A percentile compares a stretch with the other conserved stretches of the same genome.
Conservation (phyloP, 2,797 vertebrate species). For the Eremophila alpestris region DNA sequence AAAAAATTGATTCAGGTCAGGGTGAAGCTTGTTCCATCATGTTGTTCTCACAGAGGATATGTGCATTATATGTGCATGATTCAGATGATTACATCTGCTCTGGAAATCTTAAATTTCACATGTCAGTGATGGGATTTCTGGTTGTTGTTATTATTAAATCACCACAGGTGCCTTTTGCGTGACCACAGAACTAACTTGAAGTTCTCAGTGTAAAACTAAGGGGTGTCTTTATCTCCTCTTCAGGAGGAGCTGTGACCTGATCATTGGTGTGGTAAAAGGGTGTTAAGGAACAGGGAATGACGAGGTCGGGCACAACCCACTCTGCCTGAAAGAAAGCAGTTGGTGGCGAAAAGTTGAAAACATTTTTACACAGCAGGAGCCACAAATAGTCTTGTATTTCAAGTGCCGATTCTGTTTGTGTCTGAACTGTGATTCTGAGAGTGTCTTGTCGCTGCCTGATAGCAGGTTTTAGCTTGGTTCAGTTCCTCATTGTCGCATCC, state of each 20-base stretch:
- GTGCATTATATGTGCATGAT: not conserved
- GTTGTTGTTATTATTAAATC: not conserved
- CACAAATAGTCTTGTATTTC: not conserved
- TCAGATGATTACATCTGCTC: not conserved
- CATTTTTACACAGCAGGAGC: not conserved
- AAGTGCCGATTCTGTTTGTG: not conserved
- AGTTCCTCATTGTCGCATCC: not conserved
- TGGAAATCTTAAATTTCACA: not conserved
- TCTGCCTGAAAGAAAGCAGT: not conserved
- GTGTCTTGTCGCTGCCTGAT: not conserved
- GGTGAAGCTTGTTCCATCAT: not conserved
- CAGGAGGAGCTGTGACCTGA: not conserved
- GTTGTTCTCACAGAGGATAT: not conserved
- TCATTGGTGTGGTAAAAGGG: not conserved
- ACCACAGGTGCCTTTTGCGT: not conserved
- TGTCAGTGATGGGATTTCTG: not conserved
- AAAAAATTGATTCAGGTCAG: not conserved
- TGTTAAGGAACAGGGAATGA: not conserved
- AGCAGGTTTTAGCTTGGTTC: not conserved
- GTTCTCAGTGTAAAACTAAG: accelerated
- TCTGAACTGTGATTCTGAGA: not conserved
- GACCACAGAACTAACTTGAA: not conserved
- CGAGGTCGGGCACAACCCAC: not conserved
- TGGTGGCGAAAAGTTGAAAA: not conserved
- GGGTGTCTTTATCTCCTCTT: too few species aligned